A percentile compares a stretch with the other conserved stretches of the same genome.
Conservation (phyloP, 2,888 invertebrate species). For the Ophion costatus region DNA sequence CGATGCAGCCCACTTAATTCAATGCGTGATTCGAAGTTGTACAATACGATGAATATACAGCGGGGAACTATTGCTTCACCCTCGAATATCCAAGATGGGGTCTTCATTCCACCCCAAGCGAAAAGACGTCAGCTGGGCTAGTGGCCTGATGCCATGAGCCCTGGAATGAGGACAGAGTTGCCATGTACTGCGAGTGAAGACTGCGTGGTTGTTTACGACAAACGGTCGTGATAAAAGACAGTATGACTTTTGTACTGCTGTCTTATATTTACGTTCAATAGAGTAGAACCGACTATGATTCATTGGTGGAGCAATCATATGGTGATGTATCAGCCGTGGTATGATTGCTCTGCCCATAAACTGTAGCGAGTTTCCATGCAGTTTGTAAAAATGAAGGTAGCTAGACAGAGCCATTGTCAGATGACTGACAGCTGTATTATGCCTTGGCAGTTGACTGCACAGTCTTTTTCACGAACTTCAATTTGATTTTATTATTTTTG, state of each 20-base stretch:
- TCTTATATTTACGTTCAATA: not conserved
- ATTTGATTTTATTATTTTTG: not conserved
- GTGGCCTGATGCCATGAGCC: not conserved
- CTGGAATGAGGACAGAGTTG: conserved; percentile 2
- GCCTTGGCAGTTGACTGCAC: not conserved
- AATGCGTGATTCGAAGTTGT: conserved; percentile 32
- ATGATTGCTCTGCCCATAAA: not conserved
- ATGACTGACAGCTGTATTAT: not conserved
- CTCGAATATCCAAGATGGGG: conserved; percentile 21
- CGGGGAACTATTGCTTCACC: conserved; percentile 23
- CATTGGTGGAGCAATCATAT: not conserved
- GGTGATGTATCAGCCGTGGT: not conserved
- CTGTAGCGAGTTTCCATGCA: too few relatives aligned
- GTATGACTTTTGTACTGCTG: not conserved
- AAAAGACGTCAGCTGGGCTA: conserved; percentile 9
- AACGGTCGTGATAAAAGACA: not conserved
- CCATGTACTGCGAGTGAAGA: not conserved
- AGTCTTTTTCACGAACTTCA: not conserved
- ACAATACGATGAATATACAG: conserved; percentile 7
- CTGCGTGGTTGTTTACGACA: not conserved
- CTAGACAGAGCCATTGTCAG: not conserved
- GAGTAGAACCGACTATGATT: not conserved
- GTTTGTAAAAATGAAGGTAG: not conserved
- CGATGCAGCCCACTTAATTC: conserved; percentile 24
- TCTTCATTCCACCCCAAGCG: not conserved